Evolutionary conservation across 2,888 invertebrate species (phyloP), one percentile per base, ranked within the genome.

Genomic region (Dioctria linearis): DNA sequence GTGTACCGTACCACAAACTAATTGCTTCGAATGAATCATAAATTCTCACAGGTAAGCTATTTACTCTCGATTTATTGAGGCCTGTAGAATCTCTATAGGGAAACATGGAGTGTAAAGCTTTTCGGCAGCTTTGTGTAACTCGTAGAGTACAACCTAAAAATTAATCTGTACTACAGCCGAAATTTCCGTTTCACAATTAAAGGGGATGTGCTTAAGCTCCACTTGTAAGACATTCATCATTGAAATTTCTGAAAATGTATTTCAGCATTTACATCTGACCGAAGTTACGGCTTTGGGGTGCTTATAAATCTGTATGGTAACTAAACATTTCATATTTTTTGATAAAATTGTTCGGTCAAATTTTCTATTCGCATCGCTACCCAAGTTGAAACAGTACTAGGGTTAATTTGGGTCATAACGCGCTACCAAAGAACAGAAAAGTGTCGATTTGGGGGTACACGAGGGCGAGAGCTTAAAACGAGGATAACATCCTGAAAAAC

Each of bases 371-470:
- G 57, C 57, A 73, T 73, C 73, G 57, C 13, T 73, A 73, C 54
- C 54, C 57, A 73, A 54, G 40, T 57, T 54, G 57, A 73, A 73
- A 73, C 49, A 6, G 11, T 61, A 25, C n/a, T 13, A 40, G 73
- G 73, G 73, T 59, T 73, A 73, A 73, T 73, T 73, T 73, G 59
- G 73, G 73, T 73, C 59, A 59, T 42, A 57, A 40, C 25, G 25
- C 0, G 43, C 57, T 73, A 6, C 51, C 25, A 40, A 73, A 73
- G 25, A 73, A 42, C 11, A 49, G 51, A 11, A 51, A 51, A 51
- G 25, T 11, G 49, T 51, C 51, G 51, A 69, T 69, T 51, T 37
- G 6, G 37, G 69, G 37, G 51, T 69, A 5, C 25, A 37, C 42
- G 57, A 9, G 73, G 51, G 42, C 9, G 9, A 25, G 25, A 25